These are phyloP conservation scores for Chitala chitala DNA, from an alignment of 2,113 vertebrate species.

Conservation along the genomic window DNA sequence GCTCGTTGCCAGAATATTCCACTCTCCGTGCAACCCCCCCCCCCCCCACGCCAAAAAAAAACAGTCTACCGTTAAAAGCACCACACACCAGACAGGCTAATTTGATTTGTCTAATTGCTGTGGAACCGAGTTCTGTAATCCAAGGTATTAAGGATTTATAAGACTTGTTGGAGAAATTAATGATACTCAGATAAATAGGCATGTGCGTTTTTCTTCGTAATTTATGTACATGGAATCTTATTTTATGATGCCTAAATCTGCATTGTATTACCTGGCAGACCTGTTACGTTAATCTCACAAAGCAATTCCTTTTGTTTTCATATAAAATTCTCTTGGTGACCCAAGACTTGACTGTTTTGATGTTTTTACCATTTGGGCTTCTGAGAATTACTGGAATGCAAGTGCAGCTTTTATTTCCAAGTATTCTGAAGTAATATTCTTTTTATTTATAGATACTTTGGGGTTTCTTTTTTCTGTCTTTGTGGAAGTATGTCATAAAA, in stretches of 20 bases:
- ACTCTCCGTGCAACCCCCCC: background rate
- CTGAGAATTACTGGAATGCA: background rate
- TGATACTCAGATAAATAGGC: background rate
- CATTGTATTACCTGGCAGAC: background rate
- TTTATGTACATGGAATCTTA: background rate
- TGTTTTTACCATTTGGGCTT: background rate
- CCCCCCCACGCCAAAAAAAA: no score
- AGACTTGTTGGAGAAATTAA: background rate
- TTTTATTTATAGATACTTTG: conserved; percentile 17
- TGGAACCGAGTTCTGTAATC: background rate
- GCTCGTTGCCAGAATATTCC: no score
- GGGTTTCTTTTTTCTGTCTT: conserved; percentile 12
- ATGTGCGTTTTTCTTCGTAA: background rate
- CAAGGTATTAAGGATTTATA: background rate
- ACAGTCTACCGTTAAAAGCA: no score
- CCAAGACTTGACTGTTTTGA: background rate
- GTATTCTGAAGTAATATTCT: background rate
- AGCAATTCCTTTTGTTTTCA: background rate
- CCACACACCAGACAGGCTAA: background rate
- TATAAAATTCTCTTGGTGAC: background rate
- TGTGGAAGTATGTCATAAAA: conserved; percentile 1
- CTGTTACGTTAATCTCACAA: background rate
- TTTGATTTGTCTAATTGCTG: background rate
- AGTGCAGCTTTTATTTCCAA: conserved; percentile 1
- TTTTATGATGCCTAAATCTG: background rate